phyloP scores from a whole-genome alignment of 2,113 vertebrate genomes.

The Dicaeum eximium region DNA sequence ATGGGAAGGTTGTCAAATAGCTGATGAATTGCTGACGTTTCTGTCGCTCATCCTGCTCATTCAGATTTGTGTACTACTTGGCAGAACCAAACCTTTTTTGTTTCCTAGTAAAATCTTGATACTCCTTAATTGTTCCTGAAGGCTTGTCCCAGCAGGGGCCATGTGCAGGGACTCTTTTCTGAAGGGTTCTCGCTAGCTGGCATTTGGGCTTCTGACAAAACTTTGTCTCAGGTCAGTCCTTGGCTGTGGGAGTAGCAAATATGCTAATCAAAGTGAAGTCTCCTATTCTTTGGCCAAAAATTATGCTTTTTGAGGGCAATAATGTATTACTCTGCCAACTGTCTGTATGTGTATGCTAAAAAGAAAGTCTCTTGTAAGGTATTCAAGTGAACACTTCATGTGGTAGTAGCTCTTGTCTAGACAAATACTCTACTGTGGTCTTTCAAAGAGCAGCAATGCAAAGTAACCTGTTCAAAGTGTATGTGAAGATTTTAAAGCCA shows the following conservation, averaged over 20 bases:
- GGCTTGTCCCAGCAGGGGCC: neutral
- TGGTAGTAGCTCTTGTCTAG: neutral
- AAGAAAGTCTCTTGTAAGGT: neutral
- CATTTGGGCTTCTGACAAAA: neutral
- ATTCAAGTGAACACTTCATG: neutral
- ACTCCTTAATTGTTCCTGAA: neutral
- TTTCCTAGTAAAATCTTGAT: neutral
- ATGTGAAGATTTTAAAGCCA: neutral
- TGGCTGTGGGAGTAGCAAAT: neutral
- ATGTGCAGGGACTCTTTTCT: neutral
- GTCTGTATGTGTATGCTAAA: rapidly evolving
- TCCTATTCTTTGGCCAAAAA: neutral
- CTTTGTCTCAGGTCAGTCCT: neutral
- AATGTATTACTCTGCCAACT: neutral
- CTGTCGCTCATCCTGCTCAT: neutral
- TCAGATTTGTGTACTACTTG: neutral
- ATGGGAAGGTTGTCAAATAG: neutral
- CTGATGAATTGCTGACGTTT: neutral
- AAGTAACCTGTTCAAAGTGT: neutral
- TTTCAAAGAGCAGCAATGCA: neutral
- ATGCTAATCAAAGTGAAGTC: neutral
- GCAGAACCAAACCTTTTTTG: neutral
- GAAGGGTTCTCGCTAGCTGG: neutral
- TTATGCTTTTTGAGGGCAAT: neutral
- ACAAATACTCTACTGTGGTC: neutral